phyloP scores from a whole-genome alignment of 2,888 invertebrate genomes.

The Ophion obscuratus region DNA sequence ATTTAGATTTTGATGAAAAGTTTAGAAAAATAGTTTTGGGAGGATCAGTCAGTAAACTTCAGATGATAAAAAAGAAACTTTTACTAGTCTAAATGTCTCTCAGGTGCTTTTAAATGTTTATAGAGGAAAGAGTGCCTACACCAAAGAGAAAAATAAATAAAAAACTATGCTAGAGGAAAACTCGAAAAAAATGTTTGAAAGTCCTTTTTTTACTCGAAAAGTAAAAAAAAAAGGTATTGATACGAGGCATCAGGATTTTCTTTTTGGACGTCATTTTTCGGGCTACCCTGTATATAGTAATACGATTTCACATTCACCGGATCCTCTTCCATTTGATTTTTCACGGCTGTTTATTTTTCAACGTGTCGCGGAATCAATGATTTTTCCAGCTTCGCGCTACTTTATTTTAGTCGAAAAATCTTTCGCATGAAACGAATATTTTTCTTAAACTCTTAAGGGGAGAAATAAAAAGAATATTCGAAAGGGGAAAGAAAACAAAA shows the following conservation, averaged over 20 bases:
- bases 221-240: background rate
- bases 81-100: background rate
- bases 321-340: slow-evolving; percentile 12
- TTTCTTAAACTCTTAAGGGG: background rate
- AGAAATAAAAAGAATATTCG: too few relatives aligned
- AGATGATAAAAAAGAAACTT: background rate
- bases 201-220: too few relatives aligned
- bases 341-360: slow-evolving; percentile 5
- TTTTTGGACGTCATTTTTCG: background rate
- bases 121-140: background rate
- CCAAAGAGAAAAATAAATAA: too few relatives aligned
- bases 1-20: background rate
- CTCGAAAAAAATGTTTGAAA: too few relatives aligned
- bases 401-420: slow-evolving; percentile 1
- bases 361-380: background rate
- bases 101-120: background rate
- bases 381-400: background rate
- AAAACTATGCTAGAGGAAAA: too few relatives aligned
- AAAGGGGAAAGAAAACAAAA: too few relatives aligned
- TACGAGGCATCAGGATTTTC: background rate
- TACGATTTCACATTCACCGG: slow-evolving; percentile 15
- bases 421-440: slow-evolving; percentile 21
- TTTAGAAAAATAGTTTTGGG: background rate
- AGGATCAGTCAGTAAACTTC: background rate
- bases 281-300: background rate